phyloP scores from a whole-genome alignment of 2,113 vertebrate genomes.

The Dendropsophus ebraccatus region DNA sequence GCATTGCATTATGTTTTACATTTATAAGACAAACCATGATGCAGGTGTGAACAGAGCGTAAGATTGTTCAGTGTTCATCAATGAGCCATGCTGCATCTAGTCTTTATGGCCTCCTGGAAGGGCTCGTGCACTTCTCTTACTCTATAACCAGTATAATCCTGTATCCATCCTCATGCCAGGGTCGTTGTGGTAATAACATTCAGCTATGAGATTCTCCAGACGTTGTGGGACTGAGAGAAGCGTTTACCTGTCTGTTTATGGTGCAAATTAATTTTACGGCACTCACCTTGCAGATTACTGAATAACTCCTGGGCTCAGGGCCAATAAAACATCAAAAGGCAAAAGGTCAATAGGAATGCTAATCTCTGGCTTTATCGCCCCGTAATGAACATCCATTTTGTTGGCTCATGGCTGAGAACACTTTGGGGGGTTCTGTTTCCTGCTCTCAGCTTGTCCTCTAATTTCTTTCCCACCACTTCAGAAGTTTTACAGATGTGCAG shows the following conservation, averaged over 20 bases:
- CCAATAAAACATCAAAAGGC: slow-evolving; percentile 50
- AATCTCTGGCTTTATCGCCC: slow-evolving; percentile 13
- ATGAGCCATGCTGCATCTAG: neutral
- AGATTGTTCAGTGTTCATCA: too few relatives aligned
- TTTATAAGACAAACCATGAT: too few relatives aligned
- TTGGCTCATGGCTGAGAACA: neutral
- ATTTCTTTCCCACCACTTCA: slow-evolving; percentile 22
- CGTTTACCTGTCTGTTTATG: slow-evolving; percentile 29
- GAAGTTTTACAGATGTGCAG: slow-evolving; percentile 29
- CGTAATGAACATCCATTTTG: slow-evolving; percentile 39
- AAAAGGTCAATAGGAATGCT: slow-evolving; percentile 35
- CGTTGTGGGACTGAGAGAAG: neutral
- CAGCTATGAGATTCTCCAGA: neutral
- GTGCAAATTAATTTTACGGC: slow-evolving; percentile 13
- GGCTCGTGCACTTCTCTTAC: neutral
- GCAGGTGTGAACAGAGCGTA: too few relatives aligned
- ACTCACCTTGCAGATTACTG: slow-evolving; percentile 27
- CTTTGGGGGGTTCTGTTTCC: neutral
- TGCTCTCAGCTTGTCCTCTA: neutral
- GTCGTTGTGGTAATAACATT: neutral
- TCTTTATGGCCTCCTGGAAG: neutral
- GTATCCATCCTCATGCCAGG: neutral
- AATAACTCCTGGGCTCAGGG: slow-evolving; percentile 20
- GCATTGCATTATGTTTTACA: too few relatives aligned
- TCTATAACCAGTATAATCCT: neutral